Conservation (phyloP, 2,113 vertebrate genomes). For the Poicephalus meyeri region DNA sequence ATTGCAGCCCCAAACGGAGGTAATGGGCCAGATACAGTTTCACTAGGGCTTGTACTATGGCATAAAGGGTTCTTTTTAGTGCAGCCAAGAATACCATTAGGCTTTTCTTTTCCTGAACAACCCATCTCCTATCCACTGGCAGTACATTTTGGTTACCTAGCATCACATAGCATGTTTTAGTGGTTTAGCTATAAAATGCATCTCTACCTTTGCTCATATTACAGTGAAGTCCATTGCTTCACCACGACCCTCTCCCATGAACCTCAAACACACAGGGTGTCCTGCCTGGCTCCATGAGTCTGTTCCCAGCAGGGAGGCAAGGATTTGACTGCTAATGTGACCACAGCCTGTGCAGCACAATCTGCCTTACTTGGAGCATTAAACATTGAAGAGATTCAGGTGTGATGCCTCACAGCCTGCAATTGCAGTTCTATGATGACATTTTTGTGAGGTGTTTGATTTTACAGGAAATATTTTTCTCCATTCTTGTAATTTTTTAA, state of each 20-base stretch:
- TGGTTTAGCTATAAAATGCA: neutral
- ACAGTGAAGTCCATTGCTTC: neutral
- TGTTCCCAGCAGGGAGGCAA: neutral
- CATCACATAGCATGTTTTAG: neutral
- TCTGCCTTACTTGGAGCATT: neutral
- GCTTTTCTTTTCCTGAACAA: conserved; percentile 18
- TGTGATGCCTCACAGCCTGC: neutral
- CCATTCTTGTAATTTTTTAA: neutral
- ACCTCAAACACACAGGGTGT: neutral
- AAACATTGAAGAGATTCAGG: neutral
- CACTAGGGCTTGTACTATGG: neutral
- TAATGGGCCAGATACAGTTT: conserved; percentile 9
- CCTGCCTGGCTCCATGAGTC: neutral
- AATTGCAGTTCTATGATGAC: neutral
- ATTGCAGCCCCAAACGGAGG: neutral
- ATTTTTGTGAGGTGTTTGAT: neutral
- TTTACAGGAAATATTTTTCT: neutral
- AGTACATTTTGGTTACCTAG: neutral
- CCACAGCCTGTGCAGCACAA: neutral
- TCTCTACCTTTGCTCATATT: neutral
- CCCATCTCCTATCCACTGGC: neutral
- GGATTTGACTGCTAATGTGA: neutral
- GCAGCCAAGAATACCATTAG: conserved; percentile 48
- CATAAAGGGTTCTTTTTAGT: conserved; percentile 33
- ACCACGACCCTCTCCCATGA: neutral